phyloP scores from a whole-genome alignment of 2,113 vertebrate species.

The Tachuris rubrigastra region DNA sequence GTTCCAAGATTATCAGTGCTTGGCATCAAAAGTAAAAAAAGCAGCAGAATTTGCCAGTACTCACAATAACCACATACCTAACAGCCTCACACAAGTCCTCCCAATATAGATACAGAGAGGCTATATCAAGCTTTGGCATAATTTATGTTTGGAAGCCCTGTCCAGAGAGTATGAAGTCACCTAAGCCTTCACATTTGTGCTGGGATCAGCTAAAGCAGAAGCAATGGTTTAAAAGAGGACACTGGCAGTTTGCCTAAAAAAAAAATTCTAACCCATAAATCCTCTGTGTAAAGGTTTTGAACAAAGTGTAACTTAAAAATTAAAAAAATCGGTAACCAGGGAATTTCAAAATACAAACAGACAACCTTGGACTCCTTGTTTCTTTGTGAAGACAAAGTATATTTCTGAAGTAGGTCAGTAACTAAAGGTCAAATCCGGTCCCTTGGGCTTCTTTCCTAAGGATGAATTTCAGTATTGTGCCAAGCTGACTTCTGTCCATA shows the following conservation, averaged over 20 bases:
- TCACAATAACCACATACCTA: not conserved
- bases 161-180: not conserved
- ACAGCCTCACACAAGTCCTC: not conserved
- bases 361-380: not conserved
- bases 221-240: slow-evolving; percentile 26
- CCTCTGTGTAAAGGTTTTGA: not conserved
- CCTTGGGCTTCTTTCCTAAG: not conserved
- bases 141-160: not conserved
- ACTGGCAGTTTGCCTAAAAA: not conserved
- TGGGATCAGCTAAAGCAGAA: slow-evolving; percentile 12
- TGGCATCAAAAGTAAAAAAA: slow-evolving; percentile 13
- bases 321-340: not conserved
- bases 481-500: not conserved
- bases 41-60: not conserved
- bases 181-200: slow-evolving; percentile 9
- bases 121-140: slow-evolving; percentile 8
- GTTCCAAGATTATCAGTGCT: not conserved
- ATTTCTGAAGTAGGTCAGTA: not conserved
- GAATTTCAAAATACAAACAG: slow-evolving; percentile 40
- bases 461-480: not conserved
- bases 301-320: not conserved
- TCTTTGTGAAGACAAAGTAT: not conserved
- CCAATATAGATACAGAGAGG: not conserved
- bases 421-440: not conserved
- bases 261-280: slow-evolving; percentile 1